Percentiles rank a stretch among this genome's conserved stretches.
phyloP scores from a whole-genome alignment of 2,888 invertebrate species.

The Xanthorhoe spadicearia region DNA sequence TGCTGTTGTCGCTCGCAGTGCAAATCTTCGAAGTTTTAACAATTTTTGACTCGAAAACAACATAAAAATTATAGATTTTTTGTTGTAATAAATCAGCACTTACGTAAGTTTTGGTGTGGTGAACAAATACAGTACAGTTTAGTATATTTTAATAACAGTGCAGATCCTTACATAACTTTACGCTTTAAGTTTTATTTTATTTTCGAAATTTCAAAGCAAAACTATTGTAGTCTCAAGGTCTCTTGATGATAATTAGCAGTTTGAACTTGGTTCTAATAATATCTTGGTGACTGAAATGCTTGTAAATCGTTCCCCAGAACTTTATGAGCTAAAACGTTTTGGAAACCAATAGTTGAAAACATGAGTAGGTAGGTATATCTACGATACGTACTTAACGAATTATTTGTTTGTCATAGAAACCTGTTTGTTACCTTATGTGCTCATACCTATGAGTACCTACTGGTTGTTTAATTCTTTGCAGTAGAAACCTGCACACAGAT shows the following conservation, averaged over 20 bases:
- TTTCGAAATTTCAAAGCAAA: slow-evolving; percentile 15
- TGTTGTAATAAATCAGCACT: slow-evolving; percentile 1
- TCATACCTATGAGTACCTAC: too few relatives aligned
- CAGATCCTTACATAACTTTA: slow-evolving; percentile 35
- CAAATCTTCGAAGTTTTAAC: neutral
- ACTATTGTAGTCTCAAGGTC: slow-evolving; percentile 46
- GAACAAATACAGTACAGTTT: neutral
- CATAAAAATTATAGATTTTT: neutral
- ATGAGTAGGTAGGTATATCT: neutral
- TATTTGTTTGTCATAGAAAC: too few relatives aligned
- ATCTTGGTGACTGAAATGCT: slow-evolving; percentile 10
- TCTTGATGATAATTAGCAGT: slow-evolving; percentile 37
- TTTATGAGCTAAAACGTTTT: too few relatives aligned
- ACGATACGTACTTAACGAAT: too few relatives aligned
- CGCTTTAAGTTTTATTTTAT: slow-evolving; percentile 4
- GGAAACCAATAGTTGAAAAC: neutral
- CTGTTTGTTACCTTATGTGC: too few relatives aligned
- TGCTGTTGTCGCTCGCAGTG: neutral
- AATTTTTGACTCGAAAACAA: slow-evolving; percentile 12
- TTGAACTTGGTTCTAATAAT: slow-evolving; percentile 29
- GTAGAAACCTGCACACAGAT: too few relatives aligned
- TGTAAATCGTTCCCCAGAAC: neutral
- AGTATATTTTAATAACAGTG: neutral
- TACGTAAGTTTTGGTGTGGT: slow-evolving; percentile 11
- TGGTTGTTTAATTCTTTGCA: too few relatives aligned